Evolutionary conservation across 2,113 vertebrate genomes (phyloP).

Genomic region (Sula dactylatra): DNA sequence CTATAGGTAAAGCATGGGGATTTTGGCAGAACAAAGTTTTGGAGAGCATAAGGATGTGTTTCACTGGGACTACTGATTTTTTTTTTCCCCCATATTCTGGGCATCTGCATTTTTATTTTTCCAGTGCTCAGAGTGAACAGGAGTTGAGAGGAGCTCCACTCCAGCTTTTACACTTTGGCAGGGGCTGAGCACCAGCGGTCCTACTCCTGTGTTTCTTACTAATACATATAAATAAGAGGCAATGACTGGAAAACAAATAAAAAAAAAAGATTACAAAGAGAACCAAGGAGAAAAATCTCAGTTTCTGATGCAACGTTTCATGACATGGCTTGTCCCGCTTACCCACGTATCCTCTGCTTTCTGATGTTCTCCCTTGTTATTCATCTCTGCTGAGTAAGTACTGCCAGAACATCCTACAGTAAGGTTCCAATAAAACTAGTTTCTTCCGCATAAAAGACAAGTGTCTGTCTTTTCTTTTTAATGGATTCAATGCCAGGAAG

Average conservation of each 20-base stretch:
- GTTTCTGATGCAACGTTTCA: not conserved
- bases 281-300: not conserved
- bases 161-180: not conserved
- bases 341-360: not conserved
- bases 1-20: not conserved
- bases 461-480: not conserved
- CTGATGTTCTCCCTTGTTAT: not conserved
- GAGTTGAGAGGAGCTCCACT: not conserved
- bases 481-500: not conserved
- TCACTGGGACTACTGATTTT: not conserved
- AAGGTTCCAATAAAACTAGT: not conserved
- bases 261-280: not conserved
- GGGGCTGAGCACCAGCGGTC: not conserved
- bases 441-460: not conserved
- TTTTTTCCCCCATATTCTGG: not conserved
- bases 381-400: not conserved
- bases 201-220: not conserved
- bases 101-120: not conserved
- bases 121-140: not conserved
- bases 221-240: not conserved
- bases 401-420: not conserved
- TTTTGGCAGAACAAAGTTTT: constrained; percentile 11
- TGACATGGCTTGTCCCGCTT: not conserved
- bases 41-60: not conserved
- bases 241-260: not conserved